Base-by-base conservation (phyloP, 2,888 invertebrate genomes). In the Actias luna region DNA sequence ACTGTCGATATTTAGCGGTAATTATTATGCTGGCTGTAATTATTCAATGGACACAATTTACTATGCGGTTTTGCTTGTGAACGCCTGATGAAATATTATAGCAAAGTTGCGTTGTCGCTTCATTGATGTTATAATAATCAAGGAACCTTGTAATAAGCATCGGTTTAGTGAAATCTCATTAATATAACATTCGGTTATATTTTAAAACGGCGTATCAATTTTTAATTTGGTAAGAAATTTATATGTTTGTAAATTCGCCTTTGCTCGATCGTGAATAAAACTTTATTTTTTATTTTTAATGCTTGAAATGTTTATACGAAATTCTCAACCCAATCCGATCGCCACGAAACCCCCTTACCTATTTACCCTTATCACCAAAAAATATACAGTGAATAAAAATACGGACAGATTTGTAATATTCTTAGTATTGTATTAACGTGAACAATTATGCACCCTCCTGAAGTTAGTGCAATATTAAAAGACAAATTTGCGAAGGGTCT, bases 401-500 rank as follows among this genome's bases (percentile, higher is more conserved):
- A 50, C 46, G 12, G 46, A 50, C 46, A 16, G 16, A 29, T 29
- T 55, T 16, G n/a, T n/a, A 4, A 29, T 55, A n/a, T 29, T 55
- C 7, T 29, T 29, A n/a, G 16, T 55, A 7, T 29, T 5, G 16
- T 5, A 55, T 55, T 52, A 55, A 29, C n/a, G n/a, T 12, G 5
- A 55, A 55, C 29, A 55, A 55, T 55, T 55, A 29, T 55, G 55
- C 55, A 55, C 55, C 55, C 55, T 29, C 22, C 5, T 7, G 16
- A 16, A 29, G 29, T 55, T 22, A 14, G 27, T 52, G 27, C 52
- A 52, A 55, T 55, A 29, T 55, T 29, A 55, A 29, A 55, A 55
- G 55, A 29, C 7, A 22, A 4, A 8, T 55, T 29, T 29, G 16
- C 18, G 55, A 55, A 55, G 16, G n/a, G n/a, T 16, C 5, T 29